Base-by-base conservation (phyloP, 2,888 invertebrate species). In the Odontothrips loti region DNA sequence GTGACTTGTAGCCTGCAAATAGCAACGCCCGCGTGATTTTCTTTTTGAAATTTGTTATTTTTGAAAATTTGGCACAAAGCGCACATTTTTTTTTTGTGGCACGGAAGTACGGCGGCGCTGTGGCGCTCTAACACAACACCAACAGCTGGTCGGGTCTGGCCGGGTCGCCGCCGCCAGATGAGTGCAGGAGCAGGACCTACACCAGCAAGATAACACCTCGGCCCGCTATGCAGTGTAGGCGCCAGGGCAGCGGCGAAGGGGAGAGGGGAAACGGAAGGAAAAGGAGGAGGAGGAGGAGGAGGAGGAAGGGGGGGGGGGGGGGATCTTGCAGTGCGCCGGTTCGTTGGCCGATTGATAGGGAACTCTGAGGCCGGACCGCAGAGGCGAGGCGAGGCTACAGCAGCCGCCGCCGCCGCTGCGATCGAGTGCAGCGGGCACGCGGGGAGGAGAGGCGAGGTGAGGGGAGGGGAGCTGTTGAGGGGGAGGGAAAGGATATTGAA, bases 291-390 rank as follows among this genome's bases (percentile, higher is more conserved):
- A n/a, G 15, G 10, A 17, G 15, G 51, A 27, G 27, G 27, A 12
- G 27, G 27, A 2, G 27, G 27, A 9, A 27, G 68, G 6, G 68
- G 27, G 27, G 23, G 68, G 63, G 63, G 63, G 63, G 15, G 10
- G 20, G 63, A 2, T n/a, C 63, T 15, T 10, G 58, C 58, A 20
- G 15, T 12, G 58, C 58, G 58, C 12, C 68, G 23, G 68, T 75
- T 75, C 68, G 68, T 75, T 75, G 68, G 8, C 68, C 68, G 68
- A 75, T 75, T 75, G 68, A 75, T 75, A 75, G 68, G 68, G 23
- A 27, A 11, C 27, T n/a, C 9, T 11, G n/a, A 23, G 68, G 12
- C 68, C 23, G 12, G 68, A n/a, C 9, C 23, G 68, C 23, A n/a
- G 27, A 12, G 68, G 68, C 68, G 68, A 12, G 68, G 68, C 27